Evolutionary conservation across 1,140 invertebrate genomes (phyloP).

Genomic region (Dreissena polymorpha): DNA sequence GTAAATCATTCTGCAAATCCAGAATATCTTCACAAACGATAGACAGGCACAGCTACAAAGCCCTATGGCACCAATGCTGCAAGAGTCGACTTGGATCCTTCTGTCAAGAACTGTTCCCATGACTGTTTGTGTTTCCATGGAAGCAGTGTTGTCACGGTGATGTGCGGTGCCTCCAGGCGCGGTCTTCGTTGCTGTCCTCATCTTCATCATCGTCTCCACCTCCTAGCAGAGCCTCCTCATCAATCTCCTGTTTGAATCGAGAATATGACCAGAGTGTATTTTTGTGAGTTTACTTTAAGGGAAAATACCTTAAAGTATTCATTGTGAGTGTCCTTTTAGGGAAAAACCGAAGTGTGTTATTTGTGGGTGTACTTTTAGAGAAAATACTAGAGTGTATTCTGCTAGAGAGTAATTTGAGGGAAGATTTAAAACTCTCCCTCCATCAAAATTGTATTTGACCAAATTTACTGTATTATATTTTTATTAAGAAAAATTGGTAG

Average conservation of each 20-base stretch:
- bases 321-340: neutral
- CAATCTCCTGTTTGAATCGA: conserved; percentile 66
- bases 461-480: no score
- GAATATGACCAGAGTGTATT: conserved; percentile 9
- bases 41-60: no score
- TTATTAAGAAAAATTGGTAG: no score
- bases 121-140: conserved; percentile 3
- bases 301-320: neutral
- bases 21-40: no score
- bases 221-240: conserved; percentile 76
- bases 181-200: conserved; percentile 81
- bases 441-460: no score
- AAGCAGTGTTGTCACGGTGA: neutral
- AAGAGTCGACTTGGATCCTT: no score
- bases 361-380: conserved; percentile 6
- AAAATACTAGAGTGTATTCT: conserved; percentile 17
- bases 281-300: neutral
- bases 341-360: conserved; percentile 17
- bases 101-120: no score
- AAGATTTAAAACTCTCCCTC: no score
- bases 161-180: conserved; percentile 82
- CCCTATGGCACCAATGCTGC: no score
- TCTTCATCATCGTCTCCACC: conserved; percentile 84
- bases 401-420: neutral
- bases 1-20: no score